These are phyloP conservation scores for Percopsis transmontana DNA, from an alignment of 2,113 vertebrate genomes.

Conservation along the genomic window DNA sequence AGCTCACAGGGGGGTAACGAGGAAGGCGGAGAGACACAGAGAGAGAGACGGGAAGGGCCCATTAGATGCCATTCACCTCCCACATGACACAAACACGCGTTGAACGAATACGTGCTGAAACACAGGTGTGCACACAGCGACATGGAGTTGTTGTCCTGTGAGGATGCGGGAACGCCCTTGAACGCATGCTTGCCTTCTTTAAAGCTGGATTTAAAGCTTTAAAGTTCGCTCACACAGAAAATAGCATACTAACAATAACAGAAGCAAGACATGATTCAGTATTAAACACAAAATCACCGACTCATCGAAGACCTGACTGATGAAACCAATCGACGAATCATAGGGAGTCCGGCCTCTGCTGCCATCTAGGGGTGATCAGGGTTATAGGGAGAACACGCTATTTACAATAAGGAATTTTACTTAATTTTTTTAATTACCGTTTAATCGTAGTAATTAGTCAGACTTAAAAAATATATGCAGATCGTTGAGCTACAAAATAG, in stretches of 20 bases:
- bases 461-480: background rate
- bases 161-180: no score
- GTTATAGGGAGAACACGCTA: no score
- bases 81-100: slow-evolving; percentile 9
- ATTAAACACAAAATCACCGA: background rate
- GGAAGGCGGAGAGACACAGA: slow-evolving; percentile 5
- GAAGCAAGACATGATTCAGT: background rate
- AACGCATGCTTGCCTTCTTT: no score
- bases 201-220: background rate
- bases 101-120: background rate
- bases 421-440: no score
- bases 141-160: no score
- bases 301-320: background rate
- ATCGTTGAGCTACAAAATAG: background rate
- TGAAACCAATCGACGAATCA: no score
- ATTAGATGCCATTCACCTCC: slow-evolving; percentile 27
- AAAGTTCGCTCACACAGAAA: background rate
- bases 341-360: no score
- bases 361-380: background rate
- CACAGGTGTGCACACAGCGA: background rate
- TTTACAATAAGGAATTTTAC: no score
- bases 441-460: no score
- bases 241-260: background rate
- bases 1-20: slow-evolving; percentile 50
- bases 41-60: slow-evolving; percentile 9